Base-by-base conservation (phyloP, 2,113 vertebrate genomes). In the Bambusicola thoracicus region DNA sequence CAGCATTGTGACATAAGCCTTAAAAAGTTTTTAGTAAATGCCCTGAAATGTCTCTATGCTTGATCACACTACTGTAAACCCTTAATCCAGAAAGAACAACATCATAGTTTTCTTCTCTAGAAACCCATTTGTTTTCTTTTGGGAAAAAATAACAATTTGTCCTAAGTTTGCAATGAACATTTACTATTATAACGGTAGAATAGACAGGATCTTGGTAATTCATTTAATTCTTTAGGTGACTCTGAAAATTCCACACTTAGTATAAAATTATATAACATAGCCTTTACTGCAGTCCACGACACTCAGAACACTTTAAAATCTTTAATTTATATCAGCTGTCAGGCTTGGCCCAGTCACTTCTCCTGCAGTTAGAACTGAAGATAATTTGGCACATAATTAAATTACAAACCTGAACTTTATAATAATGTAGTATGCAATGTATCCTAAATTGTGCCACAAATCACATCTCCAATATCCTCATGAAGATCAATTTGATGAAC, bases 381-480 rank as follows among this genome's bases (percentile, higher is more conserved):
- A 87, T 96, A 94, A 95, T 94, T 90, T 86, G 87, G 76, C 29
- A 73, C 53, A 90, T 91, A 94, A 97, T 96, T 96, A 94, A 94
- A 94, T 94, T 95, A 93, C 72, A 94, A 94, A 94, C 69, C 91
- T 97, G 95, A 95, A 96, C 96, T 96, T 96, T 93, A 86, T 83
- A 90, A 87, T 94, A 97, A 90, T 90, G 66, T 88, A 72, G 38
- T 73, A 94, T 86, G 90, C 86, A 90, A 56, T 41, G 93, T 96
- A 93, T 94, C 82, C 91, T 94, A 93, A 95, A 83, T 92, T 92
- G 91, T 56, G 61, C 58, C 73, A 96, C 91, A 94, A 96, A 95
- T 95, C 90, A 97, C 69, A 85, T 81, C 79, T 94, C 38, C 89
- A 92, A 51, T 94, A 87, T 81, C 72, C 89, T 94, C 95, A 93